Evolutionary conservation across 2,797 vertebrate genomes (phyloP).

Genomic region (Gadopsis bispinosus): DNA sequence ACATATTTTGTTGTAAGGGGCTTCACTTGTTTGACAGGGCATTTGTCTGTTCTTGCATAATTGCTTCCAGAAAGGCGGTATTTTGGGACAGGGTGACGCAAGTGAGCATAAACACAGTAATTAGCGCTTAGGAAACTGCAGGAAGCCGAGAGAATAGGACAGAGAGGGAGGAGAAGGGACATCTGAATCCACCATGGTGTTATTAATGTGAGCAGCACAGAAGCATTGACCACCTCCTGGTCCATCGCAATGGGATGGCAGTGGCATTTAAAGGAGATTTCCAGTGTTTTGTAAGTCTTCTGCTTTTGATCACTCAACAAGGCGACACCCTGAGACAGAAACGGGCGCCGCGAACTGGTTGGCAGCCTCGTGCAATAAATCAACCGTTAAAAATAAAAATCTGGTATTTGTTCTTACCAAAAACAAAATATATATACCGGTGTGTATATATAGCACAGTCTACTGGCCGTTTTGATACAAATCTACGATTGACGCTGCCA

Average conservation of each 20-base stretch:
- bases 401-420: not conserved
- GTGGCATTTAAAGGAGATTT: constrained; percentile 45
- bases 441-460: not conserved
- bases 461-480: not conserved
- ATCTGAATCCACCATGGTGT: constrained; percentile 70
- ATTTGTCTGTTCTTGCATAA: constrained; percentile 76
- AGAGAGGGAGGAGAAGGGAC: constrained; percentile 61
- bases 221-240: constrained; percentile 68
- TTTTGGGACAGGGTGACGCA: constrained; percentile 83
- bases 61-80: constrained; percentile 76
- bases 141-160: constrained; percentile 61
- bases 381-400: not conserved
- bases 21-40: constrained; percentile 57
- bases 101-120: constrained; percentile 83
- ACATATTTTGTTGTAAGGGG: constrained; percentile 11
- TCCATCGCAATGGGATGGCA: constrained; percentile 17
- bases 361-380: not conserved
- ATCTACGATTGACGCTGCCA: not conserved
- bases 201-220: constrained; percentile 78
- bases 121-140: constrained; percentile 76
- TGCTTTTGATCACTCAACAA: constrained; percentile 32
- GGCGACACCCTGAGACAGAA: not conserved
- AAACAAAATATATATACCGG: too few species aligned
- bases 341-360: not conserved
- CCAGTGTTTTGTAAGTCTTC: constrained; percentile 2